phyloP scores from a whole-genome alignment of 2,888 invertebrate species.

The Rugalucina vietnamica region DNA sequence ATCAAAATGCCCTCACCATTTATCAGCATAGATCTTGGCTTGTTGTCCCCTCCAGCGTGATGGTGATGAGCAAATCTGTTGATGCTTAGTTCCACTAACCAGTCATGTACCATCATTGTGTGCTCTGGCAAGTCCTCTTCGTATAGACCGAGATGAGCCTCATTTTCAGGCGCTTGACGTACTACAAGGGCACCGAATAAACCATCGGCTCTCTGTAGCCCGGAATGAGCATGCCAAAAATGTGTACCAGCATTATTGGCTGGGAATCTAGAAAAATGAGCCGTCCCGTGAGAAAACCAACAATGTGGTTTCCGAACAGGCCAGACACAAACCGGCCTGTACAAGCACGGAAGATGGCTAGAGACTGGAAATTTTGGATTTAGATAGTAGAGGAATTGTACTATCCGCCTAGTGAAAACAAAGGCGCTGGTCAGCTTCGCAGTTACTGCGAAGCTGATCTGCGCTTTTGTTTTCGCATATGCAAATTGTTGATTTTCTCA shows the following conservation, averaged over 20 bases:
- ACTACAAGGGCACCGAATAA: constrained; percentile 76
- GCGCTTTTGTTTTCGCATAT: no score
- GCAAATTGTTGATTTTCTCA: no score
- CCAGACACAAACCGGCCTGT: no score
- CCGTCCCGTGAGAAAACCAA: no score
- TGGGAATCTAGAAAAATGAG: constrained; percentile 73
- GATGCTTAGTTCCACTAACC: constrained; percentile 90
- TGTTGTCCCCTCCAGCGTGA: constrained; percentile 93
- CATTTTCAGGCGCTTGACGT: constrained; percentile 88
- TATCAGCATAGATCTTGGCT: constrained; percentile 91
- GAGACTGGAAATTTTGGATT: no score
- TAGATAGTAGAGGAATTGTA: no score
- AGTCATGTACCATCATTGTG: constrained; percentile 93
- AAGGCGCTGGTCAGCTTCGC: no score
- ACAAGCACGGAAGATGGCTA: no score
- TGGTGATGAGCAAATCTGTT: constrained; percentile 93
- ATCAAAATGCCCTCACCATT: constrained; percentile 90
- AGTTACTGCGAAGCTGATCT: no score
- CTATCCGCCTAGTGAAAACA: no score
- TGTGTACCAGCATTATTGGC: constrained; percentile 75
- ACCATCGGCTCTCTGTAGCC: constrained; percentile 76
- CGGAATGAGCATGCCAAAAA: constrained; percentile 79
- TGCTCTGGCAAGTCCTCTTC: constrained; percentile 96
- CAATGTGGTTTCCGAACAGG: no score
- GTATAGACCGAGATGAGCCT: constrained; percentile 93